Evolutionary conservation across 2,113 vertebrate species (phyloP).

Genomic region (Pristiophorus japonicus): DNA sequence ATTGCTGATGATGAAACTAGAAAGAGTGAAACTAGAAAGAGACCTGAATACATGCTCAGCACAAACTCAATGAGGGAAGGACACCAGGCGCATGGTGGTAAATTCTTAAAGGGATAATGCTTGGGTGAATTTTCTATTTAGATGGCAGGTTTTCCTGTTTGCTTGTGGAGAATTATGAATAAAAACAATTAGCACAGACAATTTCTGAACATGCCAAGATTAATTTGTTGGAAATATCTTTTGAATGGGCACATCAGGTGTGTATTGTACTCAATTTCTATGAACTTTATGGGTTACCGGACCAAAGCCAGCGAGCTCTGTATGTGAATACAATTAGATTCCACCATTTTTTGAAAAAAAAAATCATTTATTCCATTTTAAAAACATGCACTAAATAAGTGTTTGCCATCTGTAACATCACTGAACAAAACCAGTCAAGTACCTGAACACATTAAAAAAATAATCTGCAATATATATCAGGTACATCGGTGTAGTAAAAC

Average conservation of each 20-base stretch:
- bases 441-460: background rate
- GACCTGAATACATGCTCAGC: background rate
- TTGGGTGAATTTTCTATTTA: background rate
- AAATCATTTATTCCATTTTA: constrained; percentile 1
- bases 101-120: background rate
- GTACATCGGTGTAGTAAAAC: background rate
- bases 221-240: background rate
- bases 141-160: background rate
- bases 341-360: background rate
- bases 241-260: background rate
- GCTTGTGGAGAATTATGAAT: background rate
- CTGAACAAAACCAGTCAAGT: background rate
- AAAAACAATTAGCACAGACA: background rate
- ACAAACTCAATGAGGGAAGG: background rate
- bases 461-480: background rate
- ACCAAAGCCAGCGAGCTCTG: background rate
- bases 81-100: background rate
- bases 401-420: background rate
- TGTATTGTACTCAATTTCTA: background rate
- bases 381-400: background rate
- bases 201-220: background rate
- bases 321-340: background rate
- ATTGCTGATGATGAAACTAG: background rate
- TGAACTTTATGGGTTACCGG: background rate
- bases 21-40: background rate